Evolutionary conservation across 2,888 invertebrate species (phyloP).

Genomic region (Pandemis corylana): DNA sequence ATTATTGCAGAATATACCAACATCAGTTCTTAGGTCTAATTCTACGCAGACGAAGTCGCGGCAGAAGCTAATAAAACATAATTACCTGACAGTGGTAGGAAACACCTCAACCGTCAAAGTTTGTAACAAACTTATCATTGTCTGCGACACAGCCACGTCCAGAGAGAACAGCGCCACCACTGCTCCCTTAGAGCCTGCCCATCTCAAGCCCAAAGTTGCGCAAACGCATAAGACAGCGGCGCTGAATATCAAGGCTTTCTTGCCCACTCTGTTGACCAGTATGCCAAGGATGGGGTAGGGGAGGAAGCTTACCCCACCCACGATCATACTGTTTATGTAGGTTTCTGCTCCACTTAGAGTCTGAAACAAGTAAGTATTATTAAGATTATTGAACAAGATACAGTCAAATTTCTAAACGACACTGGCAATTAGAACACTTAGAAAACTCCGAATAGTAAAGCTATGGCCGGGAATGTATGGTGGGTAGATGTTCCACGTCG

Average conservation of each 20-base stretch:
- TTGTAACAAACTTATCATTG: slow-evolving; percentile 61
- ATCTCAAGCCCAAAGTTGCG: slow-evolving; percentile 56
- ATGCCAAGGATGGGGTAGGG: slow-evolving; percentile 56
- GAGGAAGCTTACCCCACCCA: slow-evolving; percentile 60
- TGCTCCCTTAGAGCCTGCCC: slow-evolving; percentile 56
- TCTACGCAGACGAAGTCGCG: too few species aligned
- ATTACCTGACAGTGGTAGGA: slow-evolving; percentile 66
- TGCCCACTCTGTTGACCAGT: slow-evolving; percentile 66
- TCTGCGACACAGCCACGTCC: slow-evolving; percentile 56
- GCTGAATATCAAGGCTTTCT: slow-evolving; percentile 59
- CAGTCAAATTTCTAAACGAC: too few species aligned
- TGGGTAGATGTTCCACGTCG: too few species aligned
- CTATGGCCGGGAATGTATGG: too few species aligned
- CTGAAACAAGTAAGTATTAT: slow-evolving; percentile 51
- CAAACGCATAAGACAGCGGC: slow-evolving; percentile 52
- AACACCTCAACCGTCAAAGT: slow-evolving; percentile 64
- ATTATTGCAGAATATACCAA: too few species aligned
- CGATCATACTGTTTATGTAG: slow-evolving; percentile 69
- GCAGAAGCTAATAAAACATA: background rate
- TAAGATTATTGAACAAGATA: too few species aligned
- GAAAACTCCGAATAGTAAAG: too few species aligned
- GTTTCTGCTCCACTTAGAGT: slow-evolving; percentile 66
- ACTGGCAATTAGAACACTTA: too few species aligned
- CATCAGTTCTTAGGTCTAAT: too few species aligned
- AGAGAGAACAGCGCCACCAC: slow-evolving; percentile 63